These are phyloP conservation scores for Eucriotettix oculatus DNA, from an alignment of 2,888 invertebrate genomes.

Conservation along the genomic window DNA sequence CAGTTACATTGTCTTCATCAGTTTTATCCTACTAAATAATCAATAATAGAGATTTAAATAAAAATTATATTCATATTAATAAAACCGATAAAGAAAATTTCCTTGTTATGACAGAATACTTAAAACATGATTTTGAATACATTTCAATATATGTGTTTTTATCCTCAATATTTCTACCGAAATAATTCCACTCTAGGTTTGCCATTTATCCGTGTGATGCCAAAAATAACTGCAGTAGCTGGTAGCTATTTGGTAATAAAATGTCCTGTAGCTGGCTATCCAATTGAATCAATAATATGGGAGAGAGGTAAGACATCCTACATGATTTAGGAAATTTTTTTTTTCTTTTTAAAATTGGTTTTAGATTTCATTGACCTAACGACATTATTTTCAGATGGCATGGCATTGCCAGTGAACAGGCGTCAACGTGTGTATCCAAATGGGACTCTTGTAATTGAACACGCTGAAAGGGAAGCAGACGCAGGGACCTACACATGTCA, in stretches of 20 bases:
- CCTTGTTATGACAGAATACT: neutral
- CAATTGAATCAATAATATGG: conserved; percentile 77
- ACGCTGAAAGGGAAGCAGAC: conserved; percentile 69
- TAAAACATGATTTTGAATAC: neutral
- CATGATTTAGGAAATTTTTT: too few relatives aligned
- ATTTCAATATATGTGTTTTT: neutral
- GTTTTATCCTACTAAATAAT: too few relatives aligned
- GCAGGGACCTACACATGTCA: conserved; percentile 83
- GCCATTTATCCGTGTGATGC: conserved; percentile 76
- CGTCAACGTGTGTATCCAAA: conserved; percentile 74
- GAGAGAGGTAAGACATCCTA: conserved; percentile 51
- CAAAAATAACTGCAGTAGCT: conserved; percentile 72
- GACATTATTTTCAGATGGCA: conserved; percentile 43
- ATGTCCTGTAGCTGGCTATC: conserved; percentile 80
- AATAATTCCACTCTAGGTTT: conserved; percentile 27
- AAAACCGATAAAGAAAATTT: too few relatives aligned
- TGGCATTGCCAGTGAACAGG: conserved; percentile 70
- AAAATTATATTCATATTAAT: too few relatives aligned
- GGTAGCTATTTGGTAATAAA: conserved; percentile 70
- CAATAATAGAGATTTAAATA: too few relatives aligned
- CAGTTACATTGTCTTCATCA: too few relatives aligned
- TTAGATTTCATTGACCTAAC: too few relatives aligned
- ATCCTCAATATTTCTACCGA: neutral
- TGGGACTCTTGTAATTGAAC: conserved; percentile 72
- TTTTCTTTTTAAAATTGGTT: too few relatives aligned